A percentile compares a stretch with the other conserved stretches of the same genome.
These are phyloP conservation scores for Sebastes matsubarae DNA, from an alignment of 2,797 vertebrate genomes.

Conservation along the genomic window DNA sequence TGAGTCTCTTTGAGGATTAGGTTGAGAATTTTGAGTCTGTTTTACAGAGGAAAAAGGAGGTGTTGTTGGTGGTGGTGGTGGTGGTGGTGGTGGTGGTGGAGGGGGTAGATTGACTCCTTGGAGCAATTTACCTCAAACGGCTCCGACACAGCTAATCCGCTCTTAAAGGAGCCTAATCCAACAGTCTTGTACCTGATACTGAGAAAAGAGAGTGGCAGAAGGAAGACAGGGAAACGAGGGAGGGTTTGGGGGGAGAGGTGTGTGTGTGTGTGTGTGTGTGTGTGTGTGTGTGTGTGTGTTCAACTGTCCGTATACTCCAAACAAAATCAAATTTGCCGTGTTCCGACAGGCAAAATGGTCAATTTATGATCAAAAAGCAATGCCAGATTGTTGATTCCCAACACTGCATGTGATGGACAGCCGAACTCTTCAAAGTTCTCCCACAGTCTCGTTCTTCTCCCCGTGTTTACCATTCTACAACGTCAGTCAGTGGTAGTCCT, in stretches of 20 bases:
- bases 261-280: no score
- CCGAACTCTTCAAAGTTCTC: background rate
- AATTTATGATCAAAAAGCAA: background rate
- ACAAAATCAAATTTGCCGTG: background rate
- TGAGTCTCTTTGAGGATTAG: slow-evolving; percentile 82
- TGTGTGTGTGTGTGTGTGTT: background rate
- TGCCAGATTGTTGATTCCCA: background rate
- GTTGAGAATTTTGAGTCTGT: slow-evolving; percentile 80
- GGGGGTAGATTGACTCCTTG: slow-evolving; percentile 72
- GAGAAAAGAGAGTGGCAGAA: slow-evolving; percentile 51
- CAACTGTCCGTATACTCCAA: background rate
- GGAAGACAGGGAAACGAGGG: slow-evolving; percentile 4
- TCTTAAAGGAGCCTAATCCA: slow-evolving; percentile 86
- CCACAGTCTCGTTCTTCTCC: background rate
- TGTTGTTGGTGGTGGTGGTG: slow-evolving; percentile 7
- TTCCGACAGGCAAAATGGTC: slow-evolving; percentile 1
- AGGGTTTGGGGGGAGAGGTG: background rate
- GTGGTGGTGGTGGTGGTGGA: slow-evolving; percentile 3
- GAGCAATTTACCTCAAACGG: slow-evolving; percentile 85
- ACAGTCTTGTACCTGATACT: slow-evolving; percentile 82
- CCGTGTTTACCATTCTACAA: background rate
- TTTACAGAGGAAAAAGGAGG: slow-evolving; percentile 54
- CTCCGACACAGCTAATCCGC: slow-evolving; percentile 84
- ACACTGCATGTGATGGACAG: background rate
- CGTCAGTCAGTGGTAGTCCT: background rate